Base-by-base conservation (phyloP, 92 coral and sea anemone genomes). In the Scolanthus callimorphus region DNA sequence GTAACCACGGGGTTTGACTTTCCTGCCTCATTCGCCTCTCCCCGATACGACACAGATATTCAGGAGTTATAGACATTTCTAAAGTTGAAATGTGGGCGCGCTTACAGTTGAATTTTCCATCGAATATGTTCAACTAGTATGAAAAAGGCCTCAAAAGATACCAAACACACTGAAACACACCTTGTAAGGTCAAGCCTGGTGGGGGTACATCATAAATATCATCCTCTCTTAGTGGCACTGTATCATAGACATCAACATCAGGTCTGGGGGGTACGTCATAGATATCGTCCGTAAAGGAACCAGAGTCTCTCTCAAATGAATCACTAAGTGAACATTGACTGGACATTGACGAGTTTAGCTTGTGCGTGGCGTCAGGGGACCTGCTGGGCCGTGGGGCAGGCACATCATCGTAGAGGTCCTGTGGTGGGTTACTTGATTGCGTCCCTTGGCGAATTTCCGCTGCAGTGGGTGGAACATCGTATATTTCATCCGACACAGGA, bases 221-320 rank as follows among this genome's bases (percentile, higher is more conserved):
- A 66, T 74, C 49, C 24, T 63, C 20, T 31, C 63, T 41, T 17
- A 10, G 45, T n/a, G 70, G 65, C 26, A 52, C 55, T 2, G 62
- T 67, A 63, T 63, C 65, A 53, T 80, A 72, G 28, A 57, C 17
- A 27, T 41, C 44, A 25, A 28, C 61, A 29, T 28, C 59, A 19
- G 22, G 27, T 3, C 17, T 49, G 6, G 31, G 89, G 15, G 83
- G 90, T 1, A 66, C 57, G 72, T 82, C 90, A 72, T 86, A 86
- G 47, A 56, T 76, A 8, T 70, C 73, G 25, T 75, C 58, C 37
- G 63, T 26, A 44, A 31, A 68, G 3, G 63, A 48, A 28, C 85
- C 85, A 1, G 85, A 78, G 63, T 78, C 85, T 64, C 85, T 78
- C 19, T 68, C 78, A 11, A 53, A 52, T 10, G 23, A 26, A 8